These are phyloP conservation scores for Mixornis gularis DNA, from an alignment of 2,113 vertebrate genomes.

Conservation along the genomic window DNA sequence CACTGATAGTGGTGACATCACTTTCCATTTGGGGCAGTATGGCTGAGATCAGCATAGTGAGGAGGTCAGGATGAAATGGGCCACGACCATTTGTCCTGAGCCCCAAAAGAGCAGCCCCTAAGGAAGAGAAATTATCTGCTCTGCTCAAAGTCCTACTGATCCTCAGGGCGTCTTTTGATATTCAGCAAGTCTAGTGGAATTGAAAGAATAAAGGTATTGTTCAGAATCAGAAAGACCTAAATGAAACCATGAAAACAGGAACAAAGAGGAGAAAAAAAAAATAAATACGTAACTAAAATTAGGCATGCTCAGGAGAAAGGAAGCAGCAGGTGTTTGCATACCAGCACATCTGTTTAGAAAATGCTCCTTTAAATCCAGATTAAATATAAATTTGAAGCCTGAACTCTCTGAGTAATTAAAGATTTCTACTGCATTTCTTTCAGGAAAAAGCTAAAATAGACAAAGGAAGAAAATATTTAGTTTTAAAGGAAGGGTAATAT, in stretches of 20 bases:
- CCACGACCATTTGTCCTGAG: not conserved
- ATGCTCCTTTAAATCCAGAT: constrained; percentile 56
- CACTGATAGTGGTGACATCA: not conserved
- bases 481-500: not conserved
- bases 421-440: constrained; percentile 31
- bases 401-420: constrained; percentile 67
- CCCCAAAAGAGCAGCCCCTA: not conserved
- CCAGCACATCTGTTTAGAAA: constrained; percentile 31
- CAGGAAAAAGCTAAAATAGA: not conserved
- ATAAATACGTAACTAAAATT: not conserved
- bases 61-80: not conserved
- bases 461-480: not conserved
- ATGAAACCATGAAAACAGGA: not conserved
- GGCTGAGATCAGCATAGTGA: not conserved
- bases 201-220: not conserved
- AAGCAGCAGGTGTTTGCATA: constrained; percentile 55
- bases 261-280: not conserved
- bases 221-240: not conserved
- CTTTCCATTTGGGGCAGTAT: not conserved
- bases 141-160: not conserved
- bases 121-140: not conserved
- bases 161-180: not conserved
- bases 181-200: not conserved
- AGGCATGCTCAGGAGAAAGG: not conserved
- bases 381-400: constrained; percentile 60